A percentile compares a stretch with the other conserved stretches of the same genome.
phyloP scores from a whole-genome alignment of 1,140 invertebrate genomes.

The Uloborus diversus region DNA sequence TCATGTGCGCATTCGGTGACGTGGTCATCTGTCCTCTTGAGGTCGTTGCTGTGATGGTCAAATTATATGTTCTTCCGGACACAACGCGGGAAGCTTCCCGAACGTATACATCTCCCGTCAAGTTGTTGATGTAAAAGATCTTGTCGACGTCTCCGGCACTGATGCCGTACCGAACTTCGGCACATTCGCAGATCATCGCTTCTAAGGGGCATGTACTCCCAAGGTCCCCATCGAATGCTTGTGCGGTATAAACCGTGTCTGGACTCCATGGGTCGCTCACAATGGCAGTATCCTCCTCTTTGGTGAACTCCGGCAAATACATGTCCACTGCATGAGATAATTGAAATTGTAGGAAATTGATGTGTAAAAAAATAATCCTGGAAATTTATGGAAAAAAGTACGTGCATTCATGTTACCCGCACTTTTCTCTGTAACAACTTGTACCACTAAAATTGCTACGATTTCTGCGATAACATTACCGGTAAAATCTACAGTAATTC shows the following conservation, averaged over 20 bases:
- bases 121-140: conserved; percentile 52
- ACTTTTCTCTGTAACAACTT: no score
- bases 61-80: conserved; percentile 16
- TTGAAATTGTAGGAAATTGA: no score
- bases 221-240: conserved; percentile 45
- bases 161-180: conserved; percentile 28
- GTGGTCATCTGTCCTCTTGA: conserved; percentile 14
- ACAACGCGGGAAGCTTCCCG: conserved; percentile 21
- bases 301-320: conserved; percentile 46
- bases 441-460: no score
- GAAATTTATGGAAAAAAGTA: no score
- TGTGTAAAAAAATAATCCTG: no score
- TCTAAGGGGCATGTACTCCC: conserved; percentile 11
- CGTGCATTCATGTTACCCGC: no score
- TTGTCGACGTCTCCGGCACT: not conserved
- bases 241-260: conserved; percentile 39
- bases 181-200: conserved; percentile 42
- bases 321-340: conserved; percentile 47
- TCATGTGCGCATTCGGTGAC: not conserved
- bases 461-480: no score
- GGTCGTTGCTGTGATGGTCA: conserved; percentile 34
- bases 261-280: conserved; percentile 43
- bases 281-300: conserved; percentile 25
- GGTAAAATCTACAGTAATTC: no score
- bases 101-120: conserved; percentile 54